phyloP scores from a whole-genome alignment of 2,113 vertebrate species.

The Sturnus vulgaris region DNA sequence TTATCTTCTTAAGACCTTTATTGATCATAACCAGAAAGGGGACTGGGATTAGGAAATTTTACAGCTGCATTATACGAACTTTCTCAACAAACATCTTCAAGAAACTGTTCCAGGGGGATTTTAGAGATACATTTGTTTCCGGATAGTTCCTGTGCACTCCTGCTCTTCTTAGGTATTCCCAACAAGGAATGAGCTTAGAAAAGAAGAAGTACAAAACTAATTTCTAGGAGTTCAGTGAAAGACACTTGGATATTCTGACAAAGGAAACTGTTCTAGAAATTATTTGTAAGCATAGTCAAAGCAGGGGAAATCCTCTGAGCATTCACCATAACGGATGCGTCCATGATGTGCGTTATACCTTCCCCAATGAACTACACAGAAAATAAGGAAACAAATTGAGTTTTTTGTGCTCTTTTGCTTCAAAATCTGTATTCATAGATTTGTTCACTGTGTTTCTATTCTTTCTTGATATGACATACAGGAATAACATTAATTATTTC shows the following conservation, averaged over 20 bases:
- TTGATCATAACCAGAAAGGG: not conserved
- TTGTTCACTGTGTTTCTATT: not conserved
- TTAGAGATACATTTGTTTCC: not conserved
- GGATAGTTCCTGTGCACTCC: not conserved
- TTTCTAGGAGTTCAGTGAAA: not conserved
- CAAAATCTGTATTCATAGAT: not conserved
- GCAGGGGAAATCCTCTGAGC: not conserved
- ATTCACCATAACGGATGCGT: not conserved
- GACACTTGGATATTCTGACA: not conserved
- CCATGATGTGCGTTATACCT: not conserved
- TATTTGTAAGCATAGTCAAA: not conserved
- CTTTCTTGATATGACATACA: not conserved
- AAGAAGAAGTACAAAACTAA: not conserved
- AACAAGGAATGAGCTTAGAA: not conserved
- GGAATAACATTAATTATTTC: not conserved
- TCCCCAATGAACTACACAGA: not conserved
- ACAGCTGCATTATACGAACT: not conserved
- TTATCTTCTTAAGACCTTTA: not conserved
- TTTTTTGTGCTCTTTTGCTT: not conserved
- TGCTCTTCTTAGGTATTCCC: not conserved
- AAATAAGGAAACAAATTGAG: not conserved
- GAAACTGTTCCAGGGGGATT: not conserved
- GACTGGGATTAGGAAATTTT: not conserved
- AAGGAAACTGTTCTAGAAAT: not conserved
- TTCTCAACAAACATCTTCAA: not conserved